Conservation (phyloP, 2,797 vertebrate species). For the Coregonus suidteri region DNA sequence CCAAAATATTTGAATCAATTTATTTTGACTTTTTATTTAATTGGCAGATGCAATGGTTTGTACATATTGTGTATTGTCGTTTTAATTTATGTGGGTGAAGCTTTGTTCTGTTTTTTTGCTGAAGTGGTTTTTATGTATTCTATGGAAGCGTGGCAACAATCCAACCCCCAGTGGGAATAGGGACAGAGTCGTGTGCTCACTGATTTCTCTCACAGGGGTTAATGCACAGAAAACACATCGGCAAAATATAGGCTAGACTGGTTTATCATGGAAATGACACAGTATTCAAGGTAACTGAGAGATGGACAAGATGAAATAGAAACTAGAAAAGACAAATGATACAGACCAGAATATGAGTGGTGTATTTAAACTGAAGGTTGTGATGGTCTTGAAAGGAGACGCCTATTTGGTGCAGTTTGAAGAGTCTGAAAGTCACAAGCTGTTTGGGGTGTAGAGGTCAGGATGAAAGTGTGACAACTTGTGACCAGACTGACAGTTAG, state of each 20-base stretch:
- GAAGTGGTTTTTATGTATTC: conserved; percentile 61
- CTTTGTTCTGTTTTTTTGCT: conserved; percentile 39
- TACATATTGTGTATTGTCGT: conserved; percentile 71
- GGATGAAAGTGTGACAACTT: neutral
- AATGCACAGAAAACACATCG: conserved; percentile 6
- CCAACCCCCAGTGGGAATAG: conserved; percentile 5
- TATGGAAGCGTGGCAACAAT: conserved; percentile 38
- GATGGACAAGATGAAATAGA: neutral
- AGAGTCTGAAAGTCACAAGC: neutral
- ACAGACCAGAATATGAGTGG: neutral
- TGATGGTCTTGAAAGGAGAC: neutral
- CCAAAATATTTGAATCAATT: conserved; percentile 49
- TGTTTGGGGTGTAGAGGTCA: neutral
- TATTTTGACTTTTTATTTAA: conserved; percentile 69
- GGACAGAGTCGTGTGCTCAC: conserved; percentile 40
- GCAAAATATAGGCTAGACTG: neutral
- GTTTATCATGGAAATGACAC: neutral
- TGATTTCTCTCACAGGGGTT: conserved; percentile 21
- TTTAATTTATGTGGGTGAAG: conserved; percentile 79
- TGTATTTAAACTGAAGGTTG: neutral
- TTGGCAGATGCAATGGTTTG: conserved; percentile 68
- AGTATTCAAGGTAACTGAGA: neutral
- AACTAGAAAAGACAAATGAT: neutral
- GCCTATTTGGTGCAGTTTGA: neutral
- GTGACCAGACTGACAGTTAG: neutral